Evolutionary conservation across 1,140 invertebrate species (phyloP), one percentile per base, ranked within the genome.

Genomic region (Heliconius nattereri): DNA sequence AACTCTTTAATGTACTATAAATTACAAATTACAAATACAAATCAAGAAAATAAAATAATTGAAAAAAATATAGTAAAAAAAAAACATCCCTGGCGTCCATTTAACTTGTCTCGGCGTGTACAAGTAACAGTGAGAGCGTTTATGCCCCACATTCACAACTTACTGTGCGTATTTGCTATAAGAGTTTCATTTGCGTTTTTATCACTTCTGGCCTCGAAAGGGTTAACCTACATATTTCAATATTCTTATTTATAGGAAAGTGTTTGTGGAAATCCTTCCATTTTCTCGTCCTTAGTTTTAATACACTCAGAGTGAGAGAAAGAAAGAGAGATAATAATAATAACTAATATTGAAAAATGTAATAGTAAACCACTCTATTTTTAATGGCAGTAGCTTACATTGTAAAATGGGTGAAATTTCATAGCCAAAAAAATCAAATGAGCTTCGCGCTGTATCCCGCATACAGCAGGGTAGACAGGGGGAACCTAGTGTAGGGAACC

Each of bases 111-210:
- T 11, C 13, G n/a, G 5, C 13, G 26, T 66, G 60, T 66, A 66
- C 26, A 66, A 66, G 60, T 66, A 26, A 66, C 60, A 66, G 60
- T 26, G 3, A 26, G 60, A 66, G 60, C 60, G 26, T 66, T 66
- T 66, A 66, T 66, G 60, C 60, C 60, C 60, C 60, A 66, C 60
- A 66, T 66, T 66, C 60, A 66, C 60, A 66, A 66, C 60, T 66
- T 66, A 66, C 60, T 66, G 60, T 66, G 60, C 60, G 60, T 66
- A 66, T 66, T 66, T 66, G 60, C 60, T 66, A 66, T 66, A 66
- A 66, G 60, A 66, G 60, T 66, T 66, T 66, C 60, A 66, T 66
- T 66, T 66, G 60, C 60, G 60, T 66, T 66, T 66, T 66, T 66
- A 66, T 66, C 60, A 29, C 60, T 66, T 66, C 60, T 66, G 26